A percentile compares a stretch with the other conserved stretches of the same genome.
phyloP scores from a whole-genome alignment of 2,113 vertebrate species.

The Miniopterus natalensis region DNA sequence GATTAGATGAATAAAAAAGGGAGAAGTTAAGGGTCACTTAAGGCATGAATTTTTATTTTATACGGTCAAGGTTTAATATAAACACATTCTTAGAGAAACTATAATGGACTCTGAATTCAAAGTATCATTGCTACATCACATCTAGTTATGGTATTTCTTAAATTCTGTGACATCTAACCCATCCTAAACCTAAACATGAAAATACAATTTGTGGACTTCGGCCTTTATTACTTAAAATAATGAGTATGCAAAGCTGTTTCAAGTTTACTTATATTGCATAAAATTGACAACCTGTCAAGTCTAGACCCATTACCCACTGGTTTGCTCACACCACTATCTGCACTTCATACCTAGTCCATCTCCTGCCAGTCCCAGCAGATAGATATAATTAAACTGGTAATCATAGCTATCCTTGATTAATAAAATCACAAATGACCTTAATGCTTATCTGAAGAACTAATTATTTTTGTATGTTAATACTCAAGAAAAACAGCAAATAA shows the following conservation, averaged over 20 bases:
- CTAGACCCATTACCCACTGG: too few relatives aligned
- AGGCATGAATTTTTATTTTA: background rate
- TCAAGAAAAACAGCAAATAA: background rate
- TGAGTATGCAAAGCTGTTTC: background rate
- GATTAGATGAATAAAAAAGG: background rate
- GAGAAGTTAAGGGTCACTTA: background rate
- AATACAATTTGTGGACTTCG: constrained; percentile 8
- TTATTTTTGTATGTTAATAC: background rate
- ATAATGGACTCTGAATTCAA: background rate
- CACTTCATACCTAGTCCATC: background rate
- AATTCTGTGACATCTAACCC: constrained; percentile 47
- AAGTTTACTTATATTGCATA: background rate
- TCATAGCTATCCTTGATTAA: background rate
- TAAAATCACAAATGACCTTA: constrained; percentile 33
- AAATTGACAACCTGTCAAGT: background rate
- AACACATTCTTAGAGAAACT: constrained; percentile 35
- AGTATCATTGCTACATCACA: background rate
- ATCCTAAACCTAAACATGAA: constrained; percentile 18
- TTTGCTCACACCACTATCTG: background rate
- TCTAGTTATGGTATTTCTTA: constrained; percentile 40
- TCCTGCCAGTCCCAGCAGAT: background rate
- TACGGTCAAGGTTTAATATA: background rate
- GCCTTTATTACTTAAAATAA: constrained; percentile 42
- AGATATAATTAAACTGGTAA: background rate
- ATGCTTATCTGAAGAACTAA: constrained; percentile 37